Evolutionary conservation across 2,888 invertebrate genomes (phyloP).

Genomic region (Oeneis ivallda): DNA sequence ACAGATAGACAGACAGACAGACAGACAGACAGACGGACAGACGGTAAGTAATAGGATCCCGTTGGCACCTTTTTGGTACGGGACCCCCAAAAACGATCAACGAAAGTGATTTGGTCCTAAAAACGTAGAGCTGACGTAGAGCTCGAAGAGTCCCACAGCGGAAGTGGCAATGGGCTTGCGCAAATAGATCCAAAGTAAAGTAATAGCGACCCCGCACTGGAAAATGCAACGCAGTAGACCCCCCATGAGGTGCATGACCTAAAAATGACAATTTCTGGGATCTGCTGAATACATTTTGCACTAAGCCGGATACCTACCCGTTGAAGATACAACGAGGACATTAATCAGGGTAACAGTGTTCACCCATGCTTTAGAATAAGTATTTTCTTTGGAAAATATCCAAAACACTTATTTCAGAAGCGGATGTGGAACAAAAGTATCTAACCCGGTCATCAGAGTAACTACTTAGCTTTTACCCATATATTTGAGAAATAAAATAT

Average conservation of each 20-base stretch:
- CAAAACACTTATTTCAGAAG: conserved; percentile 16
- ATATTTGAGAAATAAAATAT: conserved; percentile 18
- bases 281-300: too few relatives aligned
- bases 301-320: too few relatives aligned
- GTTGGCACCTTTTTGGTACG: too few relatives aligned
- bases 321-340: too few relatives aligned
- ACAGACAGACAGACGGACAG: too few relatives aligned
- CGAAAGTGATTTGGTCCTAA: too few relatives aligned
- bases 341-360: not conserved
- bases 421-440: conserved; percentile 16
- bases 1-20: too few relatives aligned
- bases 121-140: not conserved
- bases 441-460: conserved; percentile 13
- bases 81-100: too few relatives aligned
- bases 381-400: conserved; percentile 16
- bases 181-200: not conserved
- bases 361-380: not conserved
- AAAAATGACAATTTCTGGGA: too few relatives aligned
- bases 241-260: too few relatives aligned
- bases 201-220: not conserved
- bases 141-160: not conserved
- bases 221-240: not conserved
- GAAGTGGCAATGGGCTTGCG: not conserved
- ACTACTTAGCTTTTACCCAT: conserved; percentile 4
- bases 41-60: too few relatives aligned